Percentiles rank a stretch among this genome's conserved stretches.
Conservation (phyloP, 2,113 vertebrate species). For the Entelurus aequoreus region DNA sequence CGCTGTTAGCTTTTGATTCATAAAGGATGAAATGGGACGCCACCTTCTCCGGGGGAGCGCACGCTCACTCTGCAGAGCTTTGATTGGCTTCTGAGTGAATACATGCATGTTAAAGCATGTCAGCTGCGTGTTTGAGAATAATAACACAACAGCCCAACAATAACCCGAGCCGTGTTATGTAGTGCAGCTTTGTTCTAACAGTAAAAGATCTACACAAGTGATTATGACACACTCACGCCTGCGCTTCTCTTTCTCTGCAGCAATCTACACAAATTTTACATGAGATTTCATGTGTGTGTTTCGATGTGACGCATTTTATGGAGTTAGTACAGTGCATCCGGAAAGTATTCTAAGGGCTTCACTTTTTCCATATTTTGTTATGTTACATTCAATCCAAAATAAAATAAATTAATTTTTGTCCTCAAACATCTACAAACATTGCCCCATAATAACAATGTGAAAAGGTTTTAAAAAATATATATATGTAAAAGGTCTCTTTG, state of each 20-base stretch:
- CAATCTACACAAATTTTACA: too few relatives aligned
- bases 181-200: not conserved
- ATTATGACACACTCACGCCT: conserved; percentile 2
- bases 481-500: too few relatives aligned
- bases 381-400: too few relatives aligned
- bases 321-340: too few relatives aligned
- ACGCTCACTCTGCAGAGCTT: conserved; percentile 43
- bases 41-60: conserved; percentile 52
- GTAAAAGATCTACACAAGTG: conserved; percentile 12
- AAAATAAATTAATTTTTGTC: too few relatives aligned
- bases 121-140: conserved; percentile 4
- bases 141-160: not conserved
- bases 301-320: too few relatives aligned
- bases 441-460: too few relatives aligned
- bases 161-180: conserved; percentile 11
- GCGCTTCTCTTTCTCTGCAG: not conserved
- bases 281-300: too few relatives aligned
- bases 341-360: too few relatives aligned
- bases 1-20: conserved; percentile 55
- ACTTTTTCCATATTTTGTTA: too few relatives aligned
- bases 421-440: too few relatives aligned
- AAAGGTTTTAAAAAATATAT: too few relatives aligned
- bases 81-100: conserved; percentile 60
- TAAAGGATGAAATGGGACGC: conserved; percentile 61
- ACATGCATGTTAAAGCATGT: conserved; percentile 58